A percentile compares a stretch with the other conserved stretches of the same genome.
phyloP scores from a whole-genome alignment of 2,888 invertebrate species.

The Synergus gifuensis region DNA sequence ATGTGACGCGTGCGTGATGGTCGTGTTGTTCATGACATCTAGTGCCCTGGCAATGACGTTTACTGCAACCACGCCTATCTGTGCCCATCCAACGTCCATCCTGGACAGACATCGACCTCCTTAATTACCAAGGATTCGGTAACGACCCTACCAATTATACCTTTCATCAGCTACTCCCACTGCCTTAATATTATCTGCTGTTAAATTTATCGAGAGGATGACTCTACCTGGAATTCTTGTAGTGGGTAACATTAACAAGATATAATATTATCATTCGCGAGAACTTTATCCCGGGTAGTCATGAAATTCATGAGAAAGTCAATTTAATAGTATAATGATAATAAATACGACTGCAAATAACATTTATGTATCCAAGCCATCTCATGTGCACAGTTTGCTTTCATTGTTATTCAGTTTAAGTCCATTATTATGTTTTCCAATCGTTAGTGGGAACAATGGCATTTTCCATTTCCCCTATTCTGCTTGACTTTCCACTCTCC shows the following conservation, averaged over 20 bases:
- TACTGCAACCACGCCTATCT: slow-evolving; percentile 73
- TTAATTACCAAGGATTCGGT: slow-evolving; percentile 68
- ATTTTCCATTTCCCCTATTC: slow-evolving; percentile 32
- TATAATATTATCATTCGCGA: no score
- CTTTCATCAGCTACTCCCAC: slow-evolving; percentile 44
- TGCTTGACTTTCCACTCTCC: slow-evolving; percentile 26
- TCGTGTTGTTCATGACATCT: slow-evolving; percentile 74
- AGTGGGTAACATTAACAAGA: no score
- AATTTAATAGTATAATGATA: neutral
- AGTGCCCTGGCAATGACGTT: slow-evolving; percentile 76
- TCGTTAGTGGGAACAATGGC: slow-evolving; percentile 14
- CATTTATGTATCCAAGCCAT: neutral
- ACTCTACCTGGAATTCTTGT: no score
- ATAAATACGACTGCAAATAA: neutral
- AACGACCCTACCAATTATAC: slow-evolving; percentile 55
- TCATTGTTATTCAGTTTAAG: neutral
- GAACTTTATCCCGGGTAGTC: no score
- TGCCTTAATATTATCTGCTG: neutral
- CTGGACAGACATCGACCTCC: slow-evolving; percentile 68
- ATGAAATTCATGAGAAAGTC: neutral
- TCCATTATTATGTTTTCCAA: slow-evolving; percentile 30
- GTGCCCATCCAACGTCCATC: slow-evolving; percentile 53
- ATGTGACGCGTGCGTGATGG: slow-evolving; percentile 68
- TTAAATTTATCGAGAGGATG: neutral
- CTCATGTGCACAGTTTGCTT: slow-evolving; percentile 9